These are phyloP conservation scores for Murina feae DNA, from an alignment of 2,113 vertebrate genomes.

Conservation along the genomic window DNA sequence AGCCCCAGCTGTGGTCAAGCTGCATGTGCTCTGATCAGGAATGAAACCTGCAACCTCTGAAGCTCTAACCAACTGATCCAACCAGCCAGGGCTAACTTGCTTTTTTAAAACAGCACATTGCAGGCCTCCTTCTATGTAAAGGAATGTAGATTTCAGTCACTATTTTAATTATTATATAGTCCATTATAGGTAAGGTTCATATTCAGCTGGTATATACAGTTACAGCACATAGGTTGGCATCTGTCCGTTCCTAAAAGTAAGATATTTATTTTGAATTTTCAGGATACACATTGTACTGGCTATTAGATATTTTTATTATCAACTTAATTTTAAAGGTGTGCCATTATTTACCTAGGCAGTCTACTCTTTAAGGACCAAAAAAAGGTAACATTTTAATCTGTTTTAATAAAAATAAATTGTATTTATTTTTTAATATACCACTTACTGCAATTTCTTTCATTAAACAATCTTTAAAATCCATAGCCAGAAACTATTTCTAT, in stretches of 20 bases:
- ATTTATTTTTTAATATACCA: neutral
- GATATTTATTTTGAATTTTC: neutral
- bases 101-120: neutral
- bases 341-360: neutral
- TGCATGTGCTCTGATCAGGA: neutral
- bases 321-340: neutral
- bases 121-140: neutral
- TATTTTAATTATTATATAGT: slow-evolving; percentile 18
- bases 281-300: neutral
- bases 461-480: neutral
- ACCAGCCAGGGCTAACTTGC: neutral
- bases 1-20: neutral
- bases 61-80: neutral
- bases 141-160: neutral
- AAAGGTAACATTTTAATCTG: neutral
- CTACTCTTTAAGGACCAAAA: neutral
- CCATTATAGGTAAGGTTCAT: neutral
- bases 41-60: neutral
- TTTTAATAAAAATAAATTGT: neutral
- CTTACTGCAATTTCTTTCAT: neutral
- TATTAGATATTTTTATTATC: neutral
- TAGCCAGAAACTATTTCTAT: neutral
- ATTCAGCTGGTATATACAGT: neutral
- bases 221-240: neutral
- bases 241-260: neutral